phyloP scores from a whole-genome alignment of 2,113 vertebrate genomes.

The Poecile atricapillus region DNA sequence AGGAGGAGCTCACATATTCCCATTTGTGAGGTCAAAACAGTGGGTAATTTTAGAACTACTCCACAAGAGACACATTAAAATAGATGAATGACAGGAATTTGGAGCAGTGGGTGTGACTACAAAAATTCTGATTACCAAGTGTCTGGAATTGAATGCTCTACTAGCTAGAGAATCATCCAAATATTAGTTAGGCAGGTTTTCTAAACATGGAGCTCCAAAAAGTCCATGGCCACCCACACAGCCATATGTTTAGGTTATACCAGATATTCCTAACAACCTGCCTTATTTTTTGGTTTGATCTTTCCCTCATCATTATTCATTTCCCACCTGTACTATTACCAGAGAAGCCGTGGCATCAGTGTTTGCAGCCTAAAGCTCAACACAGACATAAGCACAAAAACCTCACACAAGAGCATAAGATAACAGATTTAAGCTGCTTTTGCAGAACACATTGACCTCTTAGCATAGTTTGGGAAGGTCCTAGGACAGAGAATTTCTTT shows the following conservation, averaged over 20 bases:
- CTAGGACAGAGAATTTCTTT: neutral
- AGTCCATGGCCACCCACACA: neutral
- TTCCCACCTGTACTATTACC: neutral
- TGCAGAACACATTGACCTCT: neutral
- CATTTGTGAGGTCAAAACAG: neutral
- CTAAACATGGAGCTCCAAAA: neutral
- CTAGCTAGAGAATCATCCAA: neutral
- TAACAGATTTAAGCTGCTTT: neutral
- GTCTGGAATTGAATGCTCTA: neutral
- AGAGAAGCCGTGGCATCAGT: neutral
- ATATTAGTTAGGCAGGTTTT: conserved; percentile 25
- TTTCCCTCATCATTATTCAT: neutral
- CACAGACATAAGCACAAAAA: fast-evolving
- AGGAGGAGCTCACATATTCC: neutral
- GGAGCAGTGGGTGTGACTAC: neutral
- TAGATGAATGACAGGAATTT: conserved; percentile 15
- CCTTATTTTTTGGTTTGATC: neutral
- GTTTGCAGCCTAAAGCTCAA: neutral
- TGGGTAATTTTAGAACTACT: conserved; percentile 27
- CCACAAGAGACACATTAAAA: conserved; percentile 9
- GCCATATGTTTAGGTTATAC: neutral
- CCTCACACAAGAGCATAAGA: neutral
- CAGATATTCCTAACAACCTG: neutral
- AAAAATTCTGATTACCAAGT: conserved; percentile 6
- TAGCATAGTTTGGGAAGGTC: neutral